Base-by-base conservation (phyloP, 2,888 invertebrate species). In the Drosophila macrospina region DNA sequence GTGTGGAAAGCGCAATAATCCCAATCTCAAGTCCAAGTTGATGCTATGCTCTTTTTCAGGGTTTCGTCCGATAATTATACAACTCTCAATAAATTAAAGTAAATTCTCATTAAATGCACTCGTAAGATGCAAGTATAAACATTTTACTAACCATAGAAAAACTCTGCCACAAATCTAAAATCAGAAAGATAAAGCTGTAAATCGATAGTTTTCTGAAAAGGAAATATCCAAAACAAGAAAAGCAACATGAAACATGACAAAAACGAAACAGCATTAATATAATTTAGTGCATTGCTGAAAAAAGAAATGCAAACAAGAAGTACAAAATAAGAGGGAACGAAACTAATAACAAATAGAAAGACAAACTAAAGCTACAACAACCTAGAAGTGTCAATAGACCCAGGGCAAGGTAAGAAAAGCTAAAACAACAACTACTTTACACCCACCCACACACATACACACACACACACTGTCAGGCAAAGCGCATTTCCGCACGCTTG, bases 311-410 rank as follows among this genome's bases (percentile, higher is more conserved):
- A 63, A 42, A 60, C 56, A 64, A 52, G 39, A 72, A 69, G 59
- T 44, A 62, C 50, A 48, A 52, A 60, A 51, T 28, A 67, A 16
- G n/a, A 36, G 57, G 45, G 20, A 55, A 54, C 20, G 20, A 20
- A 20, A 2, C 2, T 20, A 28, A 5, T 56, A 24, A 26, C 41
- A 68, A 45, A 39, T 36, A 48, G n/a, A 26, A 32, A 54, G 36
- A 62, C 44, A 61, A 56, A 50, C 47, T 28, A 48, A 66, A 60
- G 48, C 28, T 47, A 66, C 52, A 74, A 13, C 65, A 83, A 80
- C 83, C 84, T 80, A 86, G 83, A 88, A 80, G 74, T 86, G 86
- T 77, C 83, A 88, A 88, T 77, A 80, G 52, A 77, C 64, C 55
- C 59, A 42, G 13, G 54, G 56, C 61, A 78, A 83, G 78, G 85